Evolutionary conservation across 2,888 invertebrate species (phyloP), one percentile per base, ranked within the genome.

Genomic region (Amphipoea oculea): DNA sequence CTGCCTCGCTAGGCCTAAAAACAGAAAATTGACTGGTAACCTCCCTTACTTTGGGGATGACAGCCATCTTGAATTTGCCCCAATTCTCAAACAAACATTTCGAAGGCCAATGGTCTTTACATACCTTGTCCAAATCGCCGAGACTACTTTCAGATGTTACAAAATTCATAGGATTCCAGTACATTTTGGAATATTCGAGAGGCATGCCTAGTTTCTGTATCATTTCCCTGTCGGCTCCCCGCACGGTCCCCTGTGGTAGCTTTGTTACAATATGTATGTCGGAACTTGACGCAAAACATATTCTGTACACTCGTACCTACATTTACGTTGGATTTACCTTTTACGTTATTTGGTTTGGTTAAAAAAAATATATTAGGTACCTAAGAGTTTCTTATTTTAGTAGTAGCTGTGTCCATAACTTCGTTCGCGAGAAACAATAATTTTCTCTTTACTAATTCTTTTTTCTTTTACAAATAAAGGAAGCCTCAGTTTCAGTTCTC

Each of bases 91-190:
- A 76, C 78, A 65, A 63, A 54, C 69, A 67, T 69, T 75, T 73
- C 73, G 70, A 68, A 78, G 73, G 68, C 60, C 76, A 62, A 79
- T 85, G 85, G 82, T 76, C 86, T 76, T 71, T 79, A 86, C 76
- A 77, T 81, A 78, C 76, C 62, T 67, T 54, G 76, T 78, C 71
- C 66, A 66, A 85, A 85, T 76, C 77, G 76, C 42, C 76, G 76
- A 81, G 84, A 86, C 86, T 86, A 86, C 86, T 86, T 86, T 86
- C 78, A 86, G 84, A 84, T 84, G 86, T 86, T 86, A 87, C 82
- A 89, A 89, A 88, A 89, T 89, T 89, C 89, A 86, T 82, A 77
- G 86, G 74, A 85, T 85, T 73, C 81, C 87, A 79, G 83, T 79
- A 81, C 72, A 77, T 81, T 87, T 86, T 85, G 78, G 87, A 88